These are phyloP conservation scores for Micropoecilia bifurca DNA, from an alignment of 2,797 vertebrate genomes.

Conservation along the genomic window DNA sequence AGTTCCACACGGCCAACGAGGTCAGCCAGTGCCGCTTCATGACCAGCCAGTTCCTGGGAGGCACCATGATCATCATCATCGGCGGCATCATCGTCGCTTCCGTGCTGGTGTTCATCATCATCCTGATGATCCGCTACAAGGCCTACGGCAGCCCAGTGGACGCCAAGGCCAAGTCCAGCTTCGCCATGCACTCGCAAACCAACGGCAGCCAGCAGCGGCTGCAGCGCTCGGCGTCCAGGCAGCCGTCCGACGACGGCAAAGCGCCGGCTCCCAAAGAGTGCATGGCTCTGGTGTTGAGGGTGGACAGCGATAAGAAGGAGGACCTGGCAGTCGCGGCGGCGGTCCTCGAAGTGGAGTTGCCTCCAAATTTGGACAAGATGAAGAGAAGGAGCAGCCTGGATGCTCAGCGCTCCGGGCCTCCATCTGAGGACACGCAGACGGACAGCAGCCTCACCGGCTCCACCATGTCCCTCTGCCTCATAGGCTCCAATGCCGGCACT, in stretches of 20 bases:
- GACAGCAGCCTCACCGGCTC: constrained; percentile 86
- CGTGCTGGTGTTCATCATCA: constrained; percentile 93
- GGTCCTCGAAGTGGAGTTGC: constrained; percentile 72
- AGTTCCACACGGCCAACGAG: constrained; percentile 88
- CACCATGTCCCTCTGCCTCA: constrained; percentile 90
- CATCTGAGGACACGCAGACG: constrained; percentile 84
- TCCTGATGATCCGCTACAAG: constrained; percentile 96
- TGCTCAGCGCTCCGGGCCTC: constrained; percentile 75
- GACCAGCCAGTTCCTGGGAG: constrained; percentile 89
- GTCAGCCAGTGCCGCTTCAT: constrained; percentile 88
- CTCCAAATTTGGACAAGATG: constrained; percentile 64
- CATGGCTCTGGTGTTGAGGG: constrained; percentile 81
- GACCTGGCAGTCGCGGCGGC: constrained; percentile 55
- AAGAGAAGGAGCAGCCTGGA: constrained; percentile 80
- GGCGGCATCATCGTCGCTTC: constrained; percentile 89
- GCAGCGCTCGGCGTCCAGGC: constrained; percentile 76
- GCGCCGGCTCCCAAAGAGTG: constrained; percentile 73
- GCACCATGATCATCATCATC: constrained; percentile 90
- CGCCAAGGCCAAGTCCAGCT: constrained; percentile 79
- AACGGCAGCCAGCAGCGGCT: constrained; percentile 81
- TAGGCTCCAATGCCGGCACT: constrained; percentile 79
- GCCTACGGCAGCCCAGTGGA: constrained; percentile 85
- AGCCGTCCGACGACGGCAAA: constrained; percentile 73
- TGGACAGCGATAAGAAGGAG: constrained; percentile 79
- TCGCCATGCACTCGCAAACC: constrained; percentile 87